phyloP scores from a whole-genome alignment of 2,797 vertebrate species.

The Trachurus trachurus region DNA sequence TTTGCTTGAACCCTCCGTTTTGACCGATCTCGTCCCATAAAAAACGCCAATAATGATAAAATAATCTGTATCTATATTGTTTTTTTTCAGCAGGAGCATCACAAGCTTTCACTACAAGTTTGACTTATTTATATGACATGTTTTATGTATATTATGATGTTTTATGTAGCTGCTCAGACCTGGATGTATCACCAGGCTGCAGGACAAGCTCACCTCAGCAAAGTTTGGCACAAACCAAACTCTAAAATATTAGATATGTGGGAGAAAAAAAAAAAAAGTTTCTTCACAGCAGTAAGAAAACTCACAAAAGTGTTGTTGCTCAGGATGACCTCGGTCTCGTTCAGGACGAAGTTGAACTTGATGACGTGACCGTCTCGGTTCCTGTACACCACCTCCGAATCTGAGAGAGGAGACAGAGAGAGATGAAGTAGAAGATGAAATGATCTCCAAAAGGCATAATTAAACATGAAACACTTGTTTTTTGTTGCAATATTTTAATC shows the following conservation, averaged over 20 bases:
- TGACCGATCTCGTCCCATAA: no score
- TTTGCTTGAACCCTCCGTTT: no score
- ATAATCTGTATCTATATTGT: background rate
- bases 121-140: no score
- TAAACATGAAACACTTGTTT: no score
- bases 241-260: background rate
- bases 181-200: background rate
- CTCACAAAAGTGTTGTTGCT: slow-evolving; percentile 97
- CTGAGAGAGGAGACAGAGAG: slow-evolving; percentile 74
- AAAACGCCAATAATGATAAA: background rate
- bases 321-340: slow-evolving; percentile 90
- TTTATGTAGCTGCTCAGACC: background rate
- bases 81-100: background rate
- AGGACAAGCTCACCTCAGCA: background rate
- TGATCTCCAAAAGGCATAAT: no score
- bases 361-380: slow-evolving; percentile 92
- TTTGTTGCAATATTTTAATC: no score
- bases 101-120: no score
- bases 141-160: background rate
- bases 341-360: slow-evolving; percentile 91
- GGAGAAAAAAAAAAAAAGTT: background rate
- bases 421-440: no score
- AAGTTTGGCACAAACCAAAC: background rate
- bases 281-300: background rate
- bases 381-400: slow-evolving; percentile 94